Evolutionary conservation across 1,140 invertebrate genomes (phyloP).

Genomic region (Nymphalis io): DNA sequence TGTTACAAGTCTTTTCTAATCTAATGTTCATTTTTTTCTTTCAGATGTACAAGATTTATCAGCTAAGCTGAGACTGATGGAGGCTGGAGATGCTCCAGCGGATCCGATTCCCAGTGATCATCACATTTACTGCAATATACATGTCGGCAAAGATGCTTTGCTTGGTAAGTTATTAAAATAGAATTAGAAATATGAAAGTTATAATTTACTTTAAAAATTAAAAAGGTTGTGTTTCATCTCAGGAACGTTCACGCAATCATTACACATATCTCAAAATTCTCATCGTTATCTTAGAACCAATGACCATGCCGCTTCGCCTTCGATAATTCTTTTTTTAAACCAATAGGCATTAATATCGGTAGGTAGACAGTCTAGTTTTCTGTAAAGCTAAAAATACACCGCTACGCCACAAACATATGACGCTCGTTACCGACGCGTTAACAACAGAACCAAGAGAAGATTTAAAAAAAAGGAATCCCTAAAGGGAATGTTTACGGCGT

Average conservation of each 20-base stretch:
- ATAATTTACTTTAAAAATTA: too few relatives aligned
- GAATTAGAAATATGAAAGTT: neutral
- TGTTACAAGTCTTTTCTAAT: neutral
- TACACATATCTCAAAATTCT: too few relatives aligned
- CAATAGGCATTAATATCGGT: neutral
- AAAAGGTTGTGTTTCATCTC: too few relatives aligned
- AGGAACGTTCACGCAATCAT: too few relatives aligned
- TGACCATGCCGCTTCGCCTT: too few relatives aligned
- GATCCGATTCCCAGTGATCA: constrained; percentile 57
- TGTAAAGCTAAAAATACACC: neutral
- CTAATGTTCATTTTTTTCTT: constrained; percentile 17
- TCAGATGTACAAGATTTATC: constrained; percentile 74
- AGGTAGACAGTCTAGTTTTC: neutral
- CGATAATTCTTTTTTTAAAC: too few relatives aligned
- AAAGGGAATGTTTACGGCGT: constrained; percentile 66
- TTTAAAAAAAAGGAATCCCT: constrained; percentile 38
- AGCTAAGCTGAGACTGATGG: constrained; percentile 75
- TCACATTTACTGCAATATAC: constrained; percentile 75
- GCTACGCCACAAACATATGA: constrained; percentile 4
- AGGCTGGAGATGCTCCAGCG: constrained; percentile 59
- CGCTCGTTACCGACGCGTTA: constrained; percentile 8
- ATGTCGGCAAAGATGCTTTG: constrained; percentile 66
- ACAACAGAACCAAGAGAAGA: constrained; percentile 22
- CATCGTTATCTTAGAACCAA: too few relatives aligned
- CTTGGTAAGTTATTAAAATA: constrained; percentile 51